phyloP scores from a whole-genome alignment of 2,888 invertebrate species.

The Peribatodes rhomboidaria region DNA sequence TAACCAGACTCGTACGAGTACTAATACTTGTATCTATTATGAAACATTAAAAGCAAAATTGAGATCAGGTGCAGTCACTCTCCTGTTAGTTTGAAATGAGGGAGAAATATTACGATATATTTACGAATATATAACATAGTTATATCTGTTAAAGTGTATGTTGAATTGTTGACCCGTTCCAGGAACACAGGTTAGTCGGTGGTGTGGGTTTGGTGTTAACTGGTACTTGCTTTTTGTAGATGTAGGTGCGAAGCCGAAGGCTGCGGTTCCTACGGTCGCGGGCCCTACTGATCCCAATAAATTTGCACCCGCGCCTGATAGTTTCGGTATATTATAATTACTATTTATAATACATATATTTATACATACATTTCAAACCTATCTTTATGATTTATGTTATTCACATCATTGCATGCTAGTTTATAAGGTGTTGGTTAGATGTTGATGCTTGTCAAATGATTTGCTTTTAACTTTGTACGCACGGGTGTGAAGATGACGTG shows the following conservation, averaged over 20 bases:
- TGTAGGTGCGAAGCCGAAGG: constrained; percentile 86
- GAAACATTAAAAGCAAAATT: not conserved
- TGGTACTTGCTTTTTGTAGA: constrained; percentile 85
- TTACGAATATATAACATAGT: not conserved
- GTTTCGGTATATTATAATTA: constrained; percentile 84
- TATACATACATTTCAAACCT: constrained; percentile 1
- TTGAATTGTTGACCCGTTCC: constrained; percentile 42
- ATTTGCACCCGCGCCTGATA: constrained; percentile 89
- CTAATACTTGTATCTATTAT: not conserved
- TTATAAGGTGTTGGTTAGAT: constrained; percentile 43
- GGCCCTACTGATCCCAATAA: constrained; percentile 88
- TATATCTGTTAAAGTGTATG: constrained; percentile 17
- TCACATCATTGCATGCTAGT: constrained; percentile 39
- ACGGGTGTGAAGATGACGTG: constrained; percentile 10
- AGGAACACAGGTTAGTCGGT: constrained; percentile 47
- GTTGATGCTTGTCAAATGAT: constrained; percentile 44
- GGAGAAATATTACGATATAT: too few species aligned
- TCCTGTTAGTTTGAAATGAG: constrained; percentile 1
- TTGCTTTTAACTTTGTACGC: constrained; percentile 18
- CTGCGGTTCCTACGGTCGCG: constrained; percentile 84
- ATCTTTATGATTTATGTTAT: constrained; percentile 18
- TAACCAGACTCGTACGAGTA: not conserved
- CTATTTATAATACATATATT: constrained; percentile 7
- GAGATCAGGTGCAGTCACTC: constrained; percentile 9
- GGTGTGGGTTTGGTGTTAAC: constrained; percentile 61